Base-by-base conservation (phyloP, 2,888 invertebrate genomes). In the Heliconius erato region DNA sequence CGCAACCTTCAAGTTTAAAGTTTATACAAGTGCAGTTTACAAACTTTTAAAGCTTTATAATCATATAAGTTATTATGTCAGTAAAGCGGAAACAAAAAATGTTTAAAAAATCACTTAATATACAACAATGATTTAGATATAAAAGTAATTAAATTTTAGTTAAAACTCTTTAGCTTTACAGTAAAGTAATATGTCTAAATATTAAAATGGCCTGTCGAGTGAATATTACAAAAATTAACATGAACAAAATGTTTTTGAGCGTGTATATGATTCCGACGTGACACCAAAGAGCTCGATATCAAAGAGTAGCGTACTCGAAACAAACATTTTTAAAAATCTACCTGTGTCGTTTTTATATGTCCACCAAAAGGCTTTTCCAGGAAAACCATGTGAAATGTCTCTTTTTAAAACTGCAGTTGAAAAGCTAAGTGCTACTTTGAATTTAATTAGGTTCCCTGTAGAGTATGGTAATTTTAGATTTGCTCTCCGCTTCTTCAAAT, bases 261-360 rank as follows among this genome's bases (percentile, higher is more conserved):
- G 87, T 91, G 90, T 87, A 88, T 89, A 87, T 91, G 91, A 92
- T 90, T 89, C 87, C 87, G 88, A 86, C 88, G 85, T 90, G 91
- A 89, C 90, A 89, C 87, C 89, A 88, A 90, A 91, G 87, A 88
- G 89, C 87, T 87, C 89, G 89, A 89, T 91, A 91, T 92, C 93
- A 93, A 94, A 93, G 92, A 89, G 88, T 86, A 87, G 85, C 85
- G 86, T 84, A 28, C 78, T 78, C 78, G 78, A 23, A 87, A 88
- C 92, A 89, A 90, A 90, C 89, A 88, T 89, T 91, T 91, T 89
- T 86, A 89, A 92, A 88, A 86, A 86, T 19, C 84, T 84, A 82
- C 84, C 86, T 86, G 82, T 84, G 82, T 84, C 86, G 89, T 89
- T 92, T 93, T 92, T 86, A 87, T 88, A 88, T 89, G 89, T 90